A percentile compares a stretch with the other conserved stretches of the same genome.
Conservation (phyloP, 2,888 invertebrate species). For the Melanchra persicariae region DNA sequence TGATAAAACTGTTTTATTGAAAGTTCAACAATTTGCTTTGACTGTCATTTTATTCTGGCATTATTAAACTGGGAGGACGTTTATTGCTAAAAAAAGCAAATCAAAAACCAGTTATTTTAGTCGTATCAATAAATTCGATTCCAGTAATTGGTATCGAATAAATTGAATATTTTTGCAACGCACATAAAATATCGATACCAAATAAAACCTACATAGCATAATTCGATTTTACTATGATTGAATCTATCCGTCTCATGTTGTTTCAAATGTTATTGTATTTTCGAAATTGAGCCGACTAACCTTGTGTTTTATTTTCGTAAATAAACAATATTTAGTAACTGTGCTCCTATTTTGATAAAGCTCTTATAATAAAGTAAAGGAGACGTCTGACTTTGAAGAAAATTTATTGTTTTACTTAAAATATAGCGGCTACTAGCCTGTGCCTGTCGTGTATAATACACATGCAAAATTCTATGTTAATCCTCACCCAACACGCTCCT, state of each 20-base stretch:
- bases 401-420: conserved; percentile 52
- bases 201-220: conserved; percentile 30
- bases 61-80: conserved; percentile 1
- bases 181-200: conserved; percentile 27
- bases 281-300: neutral
- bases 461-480: conserved; percentile 43
- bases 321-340: conserved; percentile 11
- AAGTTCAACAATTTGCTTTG: neutral
- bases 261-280: conserved; percentile 17
- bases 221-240: conserved; percentile 40
- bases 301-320: conserved; percentile 9
- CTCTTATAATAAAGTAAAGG: neutral
- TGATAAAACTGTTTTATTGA: neutral
- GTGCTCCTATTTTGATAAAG: neutral
- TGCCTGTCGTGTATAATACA: conserved; percentile 33
- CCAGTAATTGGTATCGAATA: conserved; percentile 25
- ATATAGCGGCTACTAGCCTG: conserved; percentile 11
- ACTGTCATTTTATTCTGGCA: neutral
- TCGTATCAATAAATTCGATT: conserved; percentile 31
- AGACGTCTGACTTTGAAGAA: conserved; percentile 3
- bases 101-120: conserved; percentile 13
- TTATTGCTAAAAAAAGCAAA: conserved; percentile 26
- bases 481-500: conserved; percentile 47
- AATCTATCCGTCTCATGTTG: conserved; percentile 34
- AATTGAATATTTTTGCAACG: conserved; percentile 44